Conservation (phyloP, 2,888 invertebrate genomes). For the Aleiodes testaceus region DNA sequence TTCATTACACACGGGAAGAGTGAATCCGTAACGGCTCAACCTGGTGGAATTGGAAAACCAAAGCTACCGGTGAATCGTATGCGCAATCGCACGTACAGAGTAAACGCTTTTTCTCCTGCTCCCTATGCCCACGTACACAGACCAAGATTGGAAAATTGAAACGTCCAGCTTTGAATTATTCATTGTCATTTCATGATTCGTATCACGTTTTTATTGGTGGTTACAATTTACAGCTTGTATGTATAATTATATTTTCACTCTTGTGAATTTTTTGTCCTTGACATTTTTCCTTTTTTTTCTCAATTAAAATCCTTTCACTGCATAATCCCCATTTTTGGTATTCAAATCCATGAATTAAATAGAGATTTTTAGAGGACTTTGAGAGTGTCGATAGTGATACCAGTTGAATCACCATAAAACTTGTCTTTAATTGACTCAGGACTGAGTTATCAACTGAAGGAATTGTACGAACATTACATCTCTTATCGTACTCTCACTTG, state of each 20-base stretch:
- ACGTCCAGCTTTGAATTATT: slow-evolving; percentile 46
- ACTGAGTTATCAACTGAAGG: slow-evolving; percentile 22
- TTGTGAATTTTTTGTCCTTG: no score
- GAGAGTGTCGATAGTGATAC: slow-evolving; percentile 1
- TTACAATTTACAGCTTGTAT: slow-evolving; percentile 38
- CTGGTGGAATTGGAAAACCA: slow-evolving; percentile 12
- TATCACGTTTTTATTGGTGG: slow-evolving; percentile 43
- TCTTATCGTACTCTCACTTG: neutral
- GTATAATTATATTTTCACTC: slow-evolving; percentile 33
- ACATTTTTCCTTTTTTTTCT: neutral
- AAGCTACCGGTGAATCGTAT: slow-evolving; percentile 40
- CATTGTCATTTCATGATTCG: slow-evolving; percentile 43
- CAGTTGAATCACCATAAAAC: neutral
- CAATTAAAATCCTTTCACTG: neutral
- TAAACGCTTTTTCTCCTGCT: slow-evolving; percentile 24
- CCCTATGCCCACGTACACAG: neutral
- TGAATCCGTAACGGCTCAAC: slow-evolving; percentile 43
- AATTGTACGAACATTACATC: slow-evolving; percentile 1
- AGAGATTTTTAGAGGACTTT: no score
- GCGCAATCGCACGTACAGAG: slow-evolving; percentile 33
- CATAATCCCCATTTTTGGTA: neutral
- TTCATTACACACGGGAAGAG: slow-evolving; percentile 36
- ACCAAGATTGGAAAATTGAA: slow-evolving; percentile 41
- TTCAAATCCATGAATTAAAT: no score
- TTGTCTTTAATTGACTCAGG: slow-evolving; percentile 32